These are phyloP conservation scores for Cremastinae sp. DNA, from an alignment of 2,888 invertebrate genomes.

Conservation along the genomic window DNA sequence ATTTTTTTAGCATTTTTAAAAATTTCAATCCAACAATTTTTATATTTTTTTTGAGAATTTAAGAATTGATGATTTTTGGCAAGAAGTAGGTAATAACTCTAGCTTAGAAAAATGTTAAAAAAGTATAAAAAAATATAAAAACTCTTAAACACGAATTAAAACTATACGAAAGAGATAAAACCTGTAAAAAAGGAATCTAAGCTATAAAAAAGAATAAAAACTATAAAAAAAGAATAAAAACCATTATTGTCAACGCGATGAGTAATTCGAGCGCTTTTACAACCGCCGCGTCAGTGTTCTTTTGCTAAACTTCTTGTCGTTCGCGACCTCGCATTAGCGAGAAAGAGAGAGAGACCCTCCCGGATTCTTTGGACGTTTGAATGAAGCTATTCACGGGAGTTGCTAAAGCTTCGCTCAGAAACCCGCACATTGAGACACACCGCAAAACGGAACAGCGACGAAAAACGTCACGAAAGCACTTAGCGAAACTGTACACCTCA, in stretches of 20 bases:
- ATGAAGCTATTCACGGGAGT: constrained; percentile 40
- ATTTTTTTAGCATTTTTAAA: too few relatives aligned
- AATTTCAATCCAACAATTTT: too few relatives aligned
- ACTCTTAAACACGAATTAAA: too few relatives aligned
- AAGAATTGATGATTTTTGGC: too few relatives aligned
- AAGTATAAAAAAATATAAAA: too few relatives aligned
- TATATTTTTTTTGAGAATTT: too few relatives aligned
- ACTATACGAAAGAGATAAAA: too few relatives aligned
- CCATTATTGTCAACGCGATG: constrained; percentile 11
- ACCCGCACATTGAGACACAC: constrained; percentile 20
- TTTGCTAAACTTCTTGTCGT: constrained; percentile 36
- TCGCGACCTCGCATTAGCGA: constrained; percentile 35
- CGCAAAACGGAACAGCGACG: constrained; percentile 12
- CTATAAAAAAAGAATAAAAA: constrained; percentile 18
- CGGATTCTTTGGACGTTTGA: constrained; percentile 35
- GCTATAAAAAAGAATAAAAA: too few relatives aligned
- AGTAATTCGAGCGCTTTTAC: constrained; percentile 10
- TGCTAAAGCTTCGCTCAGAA: constrained; percentile 16
- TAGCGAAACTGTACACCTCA: background rate
- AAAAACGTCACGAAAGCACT: constrained; percentile 31
- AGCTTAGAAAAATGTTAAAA: too few relatives aligned
- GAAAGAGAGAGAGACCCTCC: constrained; percentile 4
- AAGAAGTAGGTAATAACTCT: too few relatives aligned
- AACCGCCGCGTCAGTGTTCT: background rate
- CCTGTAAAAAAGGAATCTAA: too few relatives aligned